Evolutionary conservation across 2,797 vertebrate genomes (phyloP).

Genomic region (Atherinosoma microstoma): DNA sequence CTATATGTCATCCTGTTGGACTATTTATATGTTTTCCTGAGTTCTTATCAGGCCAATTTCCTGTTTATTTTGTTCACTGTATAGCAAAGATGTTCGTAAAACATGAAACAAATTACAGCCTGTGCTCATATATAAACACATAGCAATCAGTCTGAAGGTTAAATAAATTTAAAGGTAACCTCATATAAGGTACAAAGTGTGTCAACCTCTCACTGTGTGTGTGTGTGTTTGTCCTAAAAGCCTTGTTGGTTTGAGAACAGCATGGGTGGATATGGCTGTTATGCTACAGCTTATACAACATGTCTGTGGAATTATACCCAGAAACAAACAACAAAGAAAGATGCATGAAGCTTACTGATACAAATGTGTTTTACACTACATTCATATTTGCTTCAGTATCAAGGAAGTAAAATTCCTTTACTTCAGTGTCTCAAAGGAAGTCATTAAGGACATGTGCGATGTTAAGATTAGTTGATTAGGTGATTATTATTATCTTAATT

Average conservation of each 20-base stretch:
- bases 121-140: neutral
- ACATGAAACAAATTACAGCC: neutral
- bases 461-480: neutral
- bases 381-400: neutral
- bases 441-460: neutral
- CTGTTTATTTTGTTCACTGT: slow-evolving; percentile 3
- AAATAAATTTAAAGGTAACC: slow-evolving; percentile 7
- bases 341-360: neutral
- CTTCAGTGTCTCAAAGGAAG: neutral
- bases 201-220: neutral
- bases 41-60: slow-evolving; percentile 11
- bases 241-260: slow-evolving; percentile 12
- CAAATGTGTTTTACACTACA: neutral
- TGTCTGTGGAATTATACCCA: slow-evolving; percentile 25
- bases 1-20: neutral
- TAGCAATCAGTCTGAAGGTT: neutral
- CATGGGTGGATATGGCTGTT: slow-evolving; percentile 16
- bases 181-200: neutral
- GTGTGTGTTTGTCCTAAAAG: slow-evolving; percentile 3
- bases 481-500: no score
- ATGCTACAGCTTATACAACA: neutral
- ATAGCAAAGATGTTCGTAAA: neutral
- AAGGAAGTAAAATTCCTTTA: neutral
- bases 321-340: slow-evolving; percentile 8
- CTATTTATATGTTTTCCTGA: slow-evolving; percentile 25